phyloP scores from a whole-genome alignment of 2,888 invertebrate species.

The Cantharis flavilabris region DNA sequence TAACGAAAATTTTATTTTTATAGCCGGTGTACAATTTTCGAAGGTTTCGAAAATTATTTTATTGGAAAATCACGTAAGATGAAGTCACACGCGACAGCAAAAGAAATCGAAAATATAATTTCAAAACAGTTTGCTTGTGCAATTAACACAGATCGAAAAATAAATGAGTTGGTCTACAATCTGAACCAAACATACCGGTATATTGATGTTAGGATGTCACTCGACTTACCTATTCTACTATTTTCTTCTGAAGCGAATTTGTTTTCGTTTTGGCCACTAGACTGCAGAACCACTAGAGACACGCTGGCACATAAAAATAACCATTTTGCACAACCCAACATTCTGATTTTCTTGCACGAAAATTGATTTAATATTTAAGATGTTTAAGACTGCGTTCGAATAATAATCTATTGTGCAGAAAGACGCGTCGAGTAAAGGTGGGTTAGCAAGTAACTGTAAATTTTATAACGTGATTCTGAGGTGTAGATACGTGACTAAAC shows the following conservation, averaged over 20 bases:
- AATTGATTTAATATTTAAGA: neutral
- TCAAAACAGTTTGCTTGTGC: neutral
- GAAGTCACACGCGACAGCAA: neutral
- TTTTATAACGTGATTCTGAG: slow-evolving; percentile 25
- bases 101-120: neutral
- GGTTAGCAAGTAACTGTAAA: slow-evolving; percentile 45
- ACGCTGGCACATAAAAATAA: slow-evolving; percentile 60
- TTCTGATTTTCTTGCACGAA: slow-evolving; percentile 20
- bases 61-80: neutral
- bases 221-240: slow-evolving; percentile 50
- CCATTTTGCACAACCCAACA: slow-evolving; percentile 59
- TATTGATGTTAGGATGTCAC: neutral
- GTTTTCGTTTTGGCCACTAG: slow-evolving; percentile 54
- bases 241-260: slow-evolving; percentile 37
- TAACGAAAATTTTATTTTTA: neutral
- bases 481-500: slow-evolving; percentile 9
- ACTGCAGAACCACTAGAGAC: slow-evolving; percentile 61
- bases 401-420: slow-evolving; percentile 18
- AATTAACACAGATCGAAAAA: neutral
- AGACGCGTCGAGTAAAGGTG: slow-evolving; percentile 29
- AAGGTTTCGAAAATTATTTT: neutral
- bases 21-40: no score
- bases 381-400: neutral
- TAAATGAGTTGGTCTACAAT: neutral
- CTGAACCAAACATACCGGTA: neutral